Evolutionary conservation across 2,888 invertebrate species (phyloP).

Genomic region (Temnothorax ravouxi): DNA sequence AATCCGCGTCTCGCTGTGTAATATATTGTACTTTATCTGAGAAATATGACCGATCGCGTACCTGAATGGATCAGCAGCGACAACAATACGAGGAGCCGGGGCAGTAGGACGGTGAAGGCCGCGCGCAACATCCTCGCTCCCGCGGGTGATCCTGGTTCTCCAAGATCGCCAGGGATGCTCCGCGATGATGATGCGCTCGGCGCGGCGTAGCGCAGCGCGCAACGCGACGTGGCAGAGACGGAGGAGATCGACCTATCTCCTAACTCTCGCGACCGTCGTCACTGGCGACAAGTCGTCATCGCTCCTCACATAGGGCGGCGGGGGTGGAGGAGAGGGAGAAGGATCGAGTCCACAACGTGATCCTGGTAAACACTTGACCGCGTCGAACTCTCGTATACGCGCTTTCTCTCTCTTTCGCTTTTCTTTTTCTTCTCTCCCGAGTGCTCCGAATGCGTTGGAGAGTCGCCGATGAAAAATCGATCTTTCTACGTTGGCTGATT

Average conservation of each 20-base stretch:
- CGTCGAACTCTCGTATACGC: constrained; percentile 52
- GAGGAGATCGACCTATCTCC: constrained; percentile 29
- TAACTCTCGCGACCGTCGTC: constrained; percentile 43
- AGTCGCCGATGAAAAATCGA: constrained; percentile 20
- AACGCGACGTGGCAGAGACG: constrained; percentile 19
- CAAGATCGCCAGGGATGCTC: constrained; percentile 44
- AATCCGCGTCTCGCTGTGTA: not conserved
- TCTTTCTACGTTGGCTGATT: constrained; percentile 17
- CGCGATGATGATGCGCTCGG: constrained; percentile 62
- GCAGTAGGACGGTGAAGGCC: constrained; percentile 54
- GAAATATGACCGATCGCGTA: constrained; percentile 50
- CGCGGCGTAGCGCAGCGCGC: constrained; percentile 29
- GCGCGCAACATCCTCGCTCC: constrained; percentile 67
- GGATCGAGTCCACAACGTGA: constrained; percentile 32
- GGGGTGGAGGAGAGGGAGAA: too few species aligned
- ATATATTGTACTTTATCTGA: not conserved
- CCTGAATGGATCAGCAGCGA: constrained; percentile 68
- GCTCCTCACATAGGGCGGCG: not conserved
- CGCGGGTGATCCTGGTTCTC: constrained; percentile 50
- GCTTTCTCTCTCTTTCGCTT: constrained; percentile 22
- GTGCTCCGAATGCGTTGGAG: not conserved
- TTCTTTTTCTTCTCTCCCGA: not conserved
- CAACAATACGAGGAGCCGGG: constrained; percentile 60
- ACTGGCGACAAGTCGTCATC: constrained; percentile 62
- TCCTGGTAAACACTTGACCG: constrained; percentile 54